Base-by-base conservation (phyloP, 2,888 invertebrate genomes). In the Oscheius sp. region DNA sequence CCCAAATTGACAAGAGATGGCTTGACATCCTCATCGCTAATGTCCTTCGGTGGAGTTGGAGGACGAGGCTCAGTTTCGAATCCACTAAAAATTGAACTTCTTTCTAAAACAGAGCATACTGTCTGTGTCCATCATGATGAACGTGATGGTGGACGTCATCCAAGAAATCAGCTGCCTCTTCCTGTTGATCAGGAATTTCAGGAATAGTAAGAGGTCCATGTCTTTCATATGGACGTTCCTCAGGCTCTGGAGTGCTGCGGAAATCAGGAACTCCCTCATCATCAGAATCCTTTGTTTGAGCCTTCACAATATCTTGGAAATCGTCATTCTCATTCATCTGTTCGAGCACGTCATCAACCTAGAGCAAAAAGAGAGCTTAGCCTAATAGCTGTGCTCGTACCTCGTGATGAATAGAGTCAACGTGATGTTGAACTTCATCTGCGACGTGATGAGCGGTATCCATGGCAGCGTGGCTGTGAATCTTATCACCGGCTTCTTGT, bases 21-120 rank as follows among this genome's bases (percentile, higher is more conserved):
- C 69, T 83, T 78, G 46, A 75, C 70, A 20, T 76, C 79, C 52
- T 80, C 82, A 39, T 83, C 83, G 58, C 71, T 74, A 45, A 83
- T 69, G 20, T 83, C 82, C 72, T 82, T 76, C 8, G 83, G 83
- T 5, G 83, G 83, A 27, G 83, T 83, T n/a, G 83, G 83, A 29
- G 83, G 82, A 50, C 83, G 79, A 46, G 83, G 77, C 23, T 73
- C 75, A 0, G 74, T 76, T 55, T 77, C 79, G 65, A 81, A 78
- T 29, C 76, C 76, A 29, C 80, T 78, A 20, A 55, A 55, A 37
- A 8, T n/a, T 33, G 20, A 34, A 45, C n/a, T 39, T 8, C 23
- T 25, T 42, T 42, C 20, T 33, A 23, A n/a, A 42, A 23, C 10
- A 25, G 5, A 25, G 6, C 23, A 45, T 42, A 61, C 61, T 42